Base-by-base conservation (phyloP, 1,140 invertebrate species). In the Neodiprion virginianus region DNA sequence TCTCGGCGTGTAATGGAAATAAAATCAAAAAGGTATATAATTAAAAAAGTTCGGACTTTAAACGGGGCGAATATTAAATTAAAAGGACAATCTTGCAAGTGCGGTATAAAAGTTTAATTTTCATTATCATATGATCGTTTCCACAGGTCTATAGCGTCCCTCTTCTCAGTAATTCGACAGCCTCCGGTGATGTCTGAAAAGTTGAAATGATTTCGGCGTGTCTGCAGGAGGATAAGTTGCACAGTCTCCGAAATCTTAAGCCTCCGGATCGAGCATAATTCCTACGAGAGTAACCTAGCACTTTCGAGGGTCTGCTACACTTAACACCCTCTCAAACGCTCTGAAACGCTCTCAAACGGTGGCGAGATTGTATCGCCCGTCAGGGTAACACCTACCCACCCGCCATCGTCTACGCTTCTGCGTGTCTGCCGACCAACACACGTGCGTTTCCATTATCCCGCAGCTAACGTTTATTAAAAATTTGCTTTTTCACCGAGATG, bases 241-340 rank as follows among this genome's bases (percentile, higher is more conserved):
- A 5, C 53, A 61, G 4, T 14, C 8, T 61, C 53, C 53, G 11
- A 17, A 61, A 61, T 61, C 53, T 40, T 61, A 61, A 61, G 53
- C 8, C 11, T 7, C 3, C 53, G 8, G 11, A 61, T 61, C 53
- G n/a, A 61, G 53, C n/a, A 61, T 61, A 61, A 61, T 61, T 61
- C 53, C 53, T 61, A 61, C 4, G 8, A 61, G 53, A 61, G 53
- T 61, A 61, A 8, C n/a, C 53, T 7, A 61, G n/a, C 53, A 61
- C 4, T 61, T 61, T 8, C 53, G 53, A 61, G 53, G 53, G 53
- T 61, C 53, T 61, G 53, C 53, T 61, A 61, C 53, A 61, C 53
- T 61, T 61, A 61, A 61, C 53, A 61, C 53, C 53, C 11, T 61
- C 53, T 61, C 53, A 61, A 61, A 61, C n/a, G n/a, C 8, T 61